These are phyloP conservation scores for Corydoras sp. DNA, from an alignment of 2,113 vertebrate genomes.

Conservation along the genomic window DNA sequence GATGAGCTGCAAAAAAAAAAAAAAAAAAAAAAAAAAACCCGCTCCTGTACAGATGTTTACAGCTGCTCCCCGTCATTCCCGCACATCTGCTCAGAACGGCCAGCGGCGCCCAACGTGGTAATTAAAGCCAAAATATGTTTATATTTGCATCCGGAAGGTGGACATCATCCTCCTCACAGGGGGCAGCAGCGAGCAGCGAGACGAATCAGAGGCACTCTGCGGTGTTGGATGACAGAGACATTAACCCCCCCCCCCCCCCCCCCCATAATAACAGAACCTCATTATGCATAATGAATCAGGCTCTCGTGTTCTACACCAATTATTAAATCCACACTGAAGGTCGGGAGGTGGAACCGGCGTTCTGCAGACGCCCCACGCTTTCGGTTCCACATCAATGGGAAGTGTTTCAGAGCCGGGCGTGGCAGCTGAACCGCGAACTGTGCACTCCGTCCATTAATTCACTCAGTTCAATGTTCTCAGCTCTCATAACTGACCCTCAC, in stretches of 20 bases:
- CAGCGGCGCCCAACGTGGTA: not conserved
- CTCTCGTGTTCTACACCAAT: constrained; percentile 23
- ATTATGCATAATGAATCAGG: constrained; percentile 43
- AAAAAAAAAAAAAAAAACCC: not conserved
- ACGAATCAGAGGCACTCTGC: too few relatives aligned
- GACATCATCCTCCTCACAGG: too few relatives aligned
- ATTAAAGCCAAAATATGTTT: not conserved
- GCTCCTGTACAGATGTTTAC: not conserved
- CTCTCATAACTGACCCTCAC: too few relatives aligned
- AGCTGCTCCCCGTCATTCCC: not conserved
- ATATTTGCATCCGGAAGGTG: not conserved
- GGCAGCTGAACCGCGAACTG: too few relatives aligned
- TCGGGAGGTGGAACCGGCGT: constrained; percentile 13
- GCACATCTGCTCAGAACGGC: not conserved
- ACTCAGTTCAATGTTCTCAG: too few relatives aligned
- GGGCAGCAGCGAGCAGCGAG: too few relatives aligned
- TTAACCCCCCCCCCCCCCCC: too few relatives aligned
- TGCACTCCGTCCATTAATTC: too few relatives aligned
- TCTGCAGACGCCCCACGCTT: too few relatives aligned
- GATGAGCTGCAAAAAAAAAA: constrained; percentile 18
- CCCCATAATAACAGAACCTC: constrained; percentile 24
- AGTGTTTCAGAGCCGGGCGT: too few relatives aligned
- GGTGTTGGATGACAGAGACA: too few relatives aligned
- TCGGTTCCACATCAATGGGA: too few relatives aligned
- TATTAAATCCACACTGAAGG: constrained; percentile 37